A percentile compares a stretch with the other conserved stretches of the same genome.
These are phyloP conservation scores for Parauchenoglanis ngamensis DNA, from an alignment of 2,797 vertebrate species.

Conservation along the genomic window DNA sequence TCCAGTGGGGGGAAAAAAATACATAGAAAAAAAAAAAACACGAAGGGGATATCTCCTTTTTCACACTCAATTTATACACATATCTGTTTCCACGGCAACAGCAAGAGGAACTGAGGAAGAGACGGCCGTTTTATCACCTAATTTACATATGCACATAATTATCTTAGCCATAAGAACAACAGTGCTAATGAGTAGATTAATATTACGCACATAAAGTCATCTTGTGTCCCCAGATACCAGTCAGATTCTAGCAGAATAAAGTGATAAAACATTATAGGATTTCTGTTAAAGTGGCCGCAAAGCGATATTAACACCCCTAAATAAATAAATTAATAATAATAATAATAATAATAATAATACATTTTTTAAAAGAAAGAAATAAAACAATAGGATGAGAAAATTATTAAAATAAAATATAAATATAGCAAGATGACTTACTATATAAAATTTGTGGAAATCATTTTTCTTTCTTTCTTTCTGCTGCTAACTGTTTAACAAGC, in stretches of 20 bases:
- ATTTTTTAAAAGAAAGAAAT: neutral
- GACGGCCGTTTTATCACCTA: neutral
- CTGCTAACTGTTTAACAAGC: neutral
- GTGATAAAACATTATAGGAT: neutral
- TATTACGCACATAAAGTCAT: neutral
- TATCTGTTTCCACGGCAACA: neutral
- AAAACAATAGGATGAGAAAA: neutral
- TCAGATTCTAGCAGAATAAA: neutral
- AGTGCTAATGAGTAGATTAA: slow-evolving; percentile 13
- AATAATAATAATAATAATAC: neutral
- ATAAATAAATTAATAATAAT: neutral
- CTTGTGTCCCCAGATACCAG: neutral
- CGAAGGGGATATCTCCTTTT: neutral
- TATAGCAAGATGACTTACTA: neutral
- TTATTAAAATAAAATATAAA: neutral
- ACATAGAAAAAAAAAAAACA: neutral
- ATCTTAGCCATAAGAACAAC: neutral
- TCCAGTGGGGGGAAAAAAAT: no score
- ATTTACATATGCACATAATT: slow-evolving; percentile 16
- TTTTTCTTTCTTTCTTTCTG: neutral
- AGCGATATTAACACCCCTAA: neutral
- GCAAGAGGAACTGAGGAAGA: neutral
- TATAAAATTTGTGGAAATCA: neutral
- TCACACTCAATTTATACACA: slow-evolving; percentile 10
- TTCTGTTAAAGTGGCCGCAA: neutral